Evolutionary conservation across 2,113 vertebrate genomes (phyloP).

Genomic region (Phaetusa simplex): DNA sequence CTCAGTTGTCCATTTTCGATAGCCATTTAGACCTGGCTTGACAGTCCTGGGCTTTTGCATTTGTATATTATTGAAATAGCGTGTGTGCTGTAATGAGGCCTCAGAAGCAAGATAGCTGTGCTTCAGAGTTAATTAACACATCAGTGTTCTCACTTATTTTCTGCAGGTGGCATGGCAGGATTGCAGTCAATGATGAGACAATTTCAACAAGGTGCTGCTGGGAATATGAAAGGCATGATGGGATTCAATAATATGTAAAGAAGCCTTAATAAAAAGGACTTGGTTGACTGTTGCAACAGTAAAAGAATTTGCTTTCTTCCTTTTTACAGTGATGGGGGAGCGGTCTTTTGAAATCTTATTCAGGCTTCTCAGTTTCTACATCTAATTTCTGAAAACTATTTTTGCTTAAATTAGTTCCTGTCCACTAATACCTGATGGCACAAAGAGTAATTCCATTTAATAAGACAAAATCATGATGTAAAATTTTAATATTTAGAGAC

Average conservation of each 20-base stretch:
- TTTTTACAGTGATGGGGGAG: slow-evolving; percentile 59
- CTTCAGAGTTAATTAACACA: neutral
- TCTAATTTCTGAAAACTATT: slow-evolving; percentile 74
- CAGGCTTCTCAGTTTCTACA: slow-evolving; percentile 62
- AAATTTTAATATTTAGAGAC: slow-evolving; percentile 78
- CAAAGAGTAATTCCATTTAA: slow-evolving; percentile 69
- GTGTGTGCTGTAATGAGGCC: neutral
- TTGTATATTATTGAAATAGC: neutral
- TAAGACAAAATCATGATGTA: slow-evolving; percentile 73
- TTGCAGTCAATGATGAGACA: slow-evolving; percentile 99
- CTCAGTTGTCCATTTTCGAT: neutral
- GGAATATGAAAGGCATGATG: slow-evolving; percentile 99
- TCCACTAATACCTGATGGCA: slow-evolving; percentile 65
- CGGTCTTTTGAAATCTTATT: slow-evolving; percentile 54
- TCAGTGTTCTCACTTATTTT: neutral
- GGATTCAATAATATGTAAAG: slow-evolving; percentile 99
- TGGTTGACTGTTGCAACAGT: slow-evolving; percentile 67
- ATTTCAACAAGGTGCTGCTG: slow-evolving; percentile 97
- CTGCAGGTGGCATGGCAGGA: slow-evolving; percentile 94
- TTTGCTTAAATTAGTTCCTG: slow-evolving; percentile 72
- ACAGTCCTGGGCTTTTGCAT: neutral
- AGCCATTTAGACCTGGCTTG: neutral
- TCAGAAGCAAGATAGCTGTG: neutral
- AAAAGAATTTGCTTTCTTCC: slow-evolving; percentile 68
- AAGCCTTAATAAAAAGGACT: slow-evolving; percentile 78